Percentiles rank a stretch among this genome's conserved stretches.
Evolutionary conservation across 2,888 invertebrate species (phyloP).

Genomic region (Lagria hirta): DNA sequence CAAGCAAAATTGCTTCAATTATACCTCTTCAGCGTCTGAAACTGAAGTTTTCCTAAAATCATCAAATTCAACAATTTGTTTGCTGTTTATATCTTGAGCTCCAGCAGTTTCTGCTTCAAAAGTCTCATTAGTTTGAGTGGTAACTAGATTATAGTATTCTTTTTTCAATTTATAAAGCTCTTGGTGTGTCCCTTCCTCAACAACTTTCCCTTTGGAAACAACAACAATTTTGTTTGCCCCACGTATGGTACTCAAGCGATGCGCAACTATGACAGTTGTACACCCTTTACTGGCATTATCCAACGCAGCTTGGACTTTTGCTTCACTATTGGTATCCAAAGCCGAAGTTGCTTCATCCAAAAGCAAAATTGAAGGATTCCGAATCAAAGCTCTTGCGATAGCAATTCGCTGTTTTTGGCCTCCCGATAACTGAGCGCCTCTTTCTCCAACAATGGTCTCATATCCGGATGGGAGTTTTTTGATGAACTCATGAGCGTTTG

Average conservation of each 20-base stretch:
- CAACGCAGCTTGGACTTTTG: conserved; percentile 78
- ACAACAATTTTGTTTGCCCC: conserved; percentile 74
- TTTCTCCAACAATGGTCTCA: conserved; percentile 81
- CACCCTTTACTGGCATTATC: conserved; percentile 73
- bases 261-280: conserved; percentile 78
- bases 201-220: conserved; percentile 66
- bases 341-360: conserved; percentile 91
- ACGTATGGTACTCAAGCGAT: conserved; percentile 72
- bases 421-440: conserved; percentile 77
- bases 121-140: conserved; percentile 57
- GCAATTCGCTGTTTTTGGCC: no score
- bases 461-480: conserved; percentile 75
- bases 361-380: conserved; percentile 75
- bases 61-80: no score
- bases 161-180: conserved; percentile 66
- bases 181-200: conserved; percentile 71
- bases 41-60: neutral
- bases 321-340: conserved; percentile 82
- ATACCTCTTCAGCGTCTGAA: conserved; percentile 19
- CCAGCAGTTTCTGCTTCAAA: no score
- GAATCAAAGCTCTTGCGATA: conserved; percentile 82
- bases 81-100: no score
- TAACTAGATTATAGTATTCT: conserved; percentile 71
- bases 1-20: no score
- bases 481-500: conserved; percentile 79